Evolutionary conservation across 2,113 vertebrate species (phyloP).

Genomic region (Elaphurus davidianus): DNA sequence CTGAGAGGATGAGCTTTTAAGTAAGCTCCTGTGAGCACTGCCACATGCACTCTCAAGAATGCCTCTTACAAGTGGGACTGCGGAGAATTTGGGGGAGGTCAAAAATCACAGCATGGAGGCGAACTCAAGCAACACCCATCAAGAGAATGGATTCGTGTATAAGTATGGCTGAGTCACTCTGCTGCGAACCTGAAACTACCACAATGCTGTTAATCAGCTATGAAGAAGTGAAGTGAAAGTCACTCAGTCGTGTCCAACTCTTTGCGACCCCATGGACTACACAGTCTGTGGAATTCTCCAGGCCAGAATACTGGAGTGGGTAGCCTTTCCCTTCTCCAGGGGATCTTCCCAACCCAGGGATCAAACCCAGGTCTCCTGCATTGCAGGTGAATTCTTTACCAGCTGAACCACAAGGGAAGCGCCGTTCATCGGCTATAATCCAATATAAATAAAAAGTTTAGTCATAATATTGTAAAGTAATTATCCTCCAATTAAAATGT

Average conservation of each 20-base stretch:
- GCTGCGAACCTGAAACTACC: background rate
- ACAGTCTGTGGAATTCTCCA: background rate
- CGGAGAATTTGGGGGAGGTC: background rate
- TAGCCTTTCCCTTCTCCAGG: background rate
- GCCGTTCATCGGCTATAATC: background rate
- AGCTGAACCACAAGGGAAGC: background rate
- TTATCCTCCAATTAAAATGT: background rate
- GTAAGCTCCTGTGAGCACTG: fast-evolving
- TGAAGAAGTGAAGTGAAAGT: background rate
- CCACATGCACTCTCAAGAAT: background rate
- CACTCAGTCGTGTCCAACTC: fast-evolving
- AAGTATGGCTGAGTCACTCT: background rate
- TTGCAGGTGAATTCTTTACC: background rate
- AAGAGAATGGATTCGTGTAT: background rate
- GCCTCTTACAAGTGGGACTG: fast-evolving
- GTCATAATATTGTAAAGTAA: background rate
- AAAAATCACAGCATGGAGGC: background rate
- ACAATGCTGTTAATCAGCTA: background rate
- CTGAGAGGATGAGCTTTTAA: background rate
- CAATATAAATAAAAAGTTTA: background rate
- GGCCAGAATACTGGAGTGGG: background rate
- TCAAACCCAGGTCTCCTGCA: background rate
- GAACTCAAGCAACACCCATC: background rate
- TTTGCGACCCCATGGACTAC: background rate
- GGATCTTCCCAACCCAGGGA: background rate